Evolutionary conservation across 2,888 invertebrate genomes (phyloP), one percentile per base, ranked within the genome.

Genomic region (Fragum whitleyi): DNA sequence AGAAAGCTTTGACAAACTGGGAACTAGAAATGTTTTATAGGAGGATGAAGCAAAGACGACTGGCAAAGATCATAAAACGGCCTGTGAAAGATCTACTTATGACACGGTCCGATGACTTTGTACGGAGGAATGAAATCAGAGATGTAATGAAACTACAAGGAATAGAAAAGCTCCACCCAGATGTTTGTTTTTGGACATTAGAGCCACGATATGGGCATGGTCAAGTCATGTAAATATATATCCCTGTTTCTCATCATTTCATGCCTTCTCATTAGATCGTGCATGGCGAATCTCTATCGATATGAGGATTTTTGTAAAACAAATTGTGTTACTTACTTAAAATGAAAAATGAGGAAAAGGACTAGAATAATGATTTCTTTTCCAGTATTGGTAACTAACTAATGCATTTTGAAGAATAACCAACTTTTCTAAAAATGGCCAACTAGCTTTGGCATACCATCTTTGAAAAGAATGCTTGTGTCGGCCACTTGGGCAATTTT

Each of bases 1-100:
- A 55, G 6, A 77, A 51, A 32, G 80, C 80, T 14, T 26, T 81
- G 59, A 32, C 61, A 11, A 77, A 36, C 1, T 81, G 77, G 74
- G 53, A 81, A 21, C 28, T 0, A 23, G 74, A 81, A 28, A 81
- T 81, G 80, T 39, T 67, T 32, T 26, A n/a, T 5, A 53, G 80
- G 57, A 59, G 47, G 26, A 19, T 55, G 19, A 57, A 65, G 16
- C 73, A 77, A 55, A 70, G 59, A 57, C 73, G 70, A 21, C 62
- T 81, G 16, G 70, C 80, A 9, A 55, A 73, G 69, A 74, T 72
- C 7, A 16, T 81, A n/a, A 14, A 67, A 0, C 26, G 80, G 7
- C 70, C 73, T 9, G 65, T 62, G 23, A 55, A 39, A 47, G 65
- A 77, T 21, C 61, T 81, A 16, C 32, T 81, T 32, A 81, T 81